A percentile compares a stretch with the other conserved stretches of the same genome.
These are phyloP conservation scores for Pyrochroa serraticornis DNA, from an alignment of 2,888 invertebrate genomes.

Conservation along the genomic window DNA sequence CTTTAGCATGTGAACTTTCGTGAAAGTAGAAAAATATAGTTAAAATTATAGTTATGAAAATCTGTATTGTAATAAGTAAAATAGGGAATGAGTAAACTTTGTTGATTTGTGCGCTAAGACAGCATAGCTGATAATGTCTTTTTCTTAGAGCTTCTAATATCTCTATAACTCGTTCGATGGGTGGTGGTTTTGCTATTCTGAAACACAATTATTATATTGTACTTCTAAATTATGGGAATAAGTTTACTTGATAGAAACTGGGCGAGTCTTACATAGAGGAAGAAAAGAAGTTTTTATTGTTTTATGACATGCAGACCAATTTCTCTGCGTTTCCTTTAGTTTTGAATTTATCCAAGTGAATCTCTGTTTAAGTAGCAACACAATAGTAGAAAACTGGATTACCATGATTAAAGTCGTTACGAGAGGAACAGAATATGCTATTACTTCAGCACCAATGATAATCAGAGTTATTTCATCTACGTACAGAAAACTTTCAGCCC, in stretches of 20 bases:
- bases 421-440: constrained; percentile 9
- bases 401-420: constrained; percentile 6
- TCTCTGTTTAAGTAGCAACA: constrained; percentile 6
- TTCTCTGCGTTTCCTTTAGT: constrained; percentile 1
- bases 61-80: constrained; percentile 2
- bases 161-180: background rate
- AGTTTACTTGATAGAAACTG: too few species aligned
- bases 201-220: background rate
- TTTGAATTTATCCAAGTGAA: constrained; percentile 15
- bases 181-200: background rate
- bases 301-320: background rate
- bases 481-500: constrained; percentile 5
- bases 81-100: constrained; percentile 8
- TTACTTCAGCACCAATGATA: constrained; percentile 3
- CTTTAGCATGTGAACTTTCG: background rate
- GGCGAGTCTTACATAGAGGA: too few species aligned
- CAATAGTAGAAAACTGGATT: constrained; percentile 4
- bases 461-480: constrained; percentile 2
- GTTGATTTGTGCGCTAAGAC: constrained; percentile 4
- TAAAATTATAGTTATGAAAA: constrained; percentile 17
- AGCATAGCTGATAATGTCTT: constrained; percentile 9
- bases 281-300: too few species aligned
- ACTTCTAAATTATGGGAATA: background rate
- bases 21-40: constrained; percentile 12
- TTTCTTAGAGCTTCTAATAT: constrained; percentile 6